Evolutionary conservation across 2,888 invertebrate species (phyloP).

Genomic region (Platypus cylindrus): DNA sequence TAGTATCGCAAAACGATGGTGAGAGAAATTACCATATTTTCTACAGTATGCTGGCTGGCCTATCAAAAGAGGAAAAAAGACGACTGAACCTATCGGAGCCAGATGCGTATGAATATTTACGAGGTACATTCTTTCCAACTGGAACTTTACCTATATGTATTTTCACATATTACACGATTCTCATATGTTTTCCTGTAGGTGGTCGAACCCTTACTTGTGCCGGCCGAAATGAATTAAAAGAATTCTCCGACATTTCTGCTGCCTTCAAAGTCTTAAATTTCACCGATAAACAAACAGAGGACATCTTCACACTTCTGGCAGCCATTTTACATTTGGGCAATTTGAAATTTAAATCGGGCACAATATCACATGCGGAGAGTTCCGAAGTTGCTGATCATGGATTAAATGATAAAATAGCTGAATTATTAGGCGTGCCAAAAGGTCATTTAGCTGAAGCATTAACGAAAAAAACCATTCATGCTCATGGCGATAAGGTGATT

Average conservation of each 20-base stretch:
- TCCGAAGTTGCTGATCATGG: conserved; percentile 66
- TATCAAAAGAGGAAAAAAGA: conserved; percentile 65
- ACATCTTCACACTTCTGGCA: conserved; percentile 72
- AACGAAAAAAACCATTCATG: conserved; percentile 74
- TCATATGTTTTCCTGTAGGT: conserved; percentile 49
- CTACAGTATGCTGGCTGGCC: conserved; percentile 78
- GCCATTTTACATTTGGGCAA: conserved; percentile 88
- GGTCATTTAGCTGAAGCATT: conserved; percentile 63
- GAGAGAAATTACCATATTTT: conserved; percentile 96
- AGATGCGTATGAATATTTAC: conserved; percentile 57
- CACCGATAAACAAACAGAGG: conserved; percentile 69
- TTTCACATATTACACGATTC: background rate
- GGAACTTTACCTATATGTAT: background rate
- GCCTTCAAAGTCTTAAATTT: conserved; percentile 92
- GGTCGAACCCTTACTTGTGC: conserved; percentile 66
- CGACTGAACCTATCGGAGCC: conserved; percentile 62
- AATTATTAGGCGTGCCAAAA: conserved; percentile 57
- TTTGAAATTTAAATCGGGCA: conserved; percentile 62
- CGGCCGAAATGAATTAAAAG: conserved; percentile 71
- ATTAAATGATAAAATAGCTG: conserved; percentile 57
- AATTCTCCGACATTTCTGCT: conserved; percentile 77
- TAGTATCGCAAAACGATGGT: conserved; percentile 77
- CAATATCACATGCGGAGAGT: conserved; percentile 72
- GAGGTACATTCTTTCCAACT: conserved; percentile 7
- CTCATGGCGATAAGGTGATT: conserved; percentile 51